Base-by-base conservation (phyloP, 2,113 vertebrate species). In the Beaufortia kweichowensis region DNA sequence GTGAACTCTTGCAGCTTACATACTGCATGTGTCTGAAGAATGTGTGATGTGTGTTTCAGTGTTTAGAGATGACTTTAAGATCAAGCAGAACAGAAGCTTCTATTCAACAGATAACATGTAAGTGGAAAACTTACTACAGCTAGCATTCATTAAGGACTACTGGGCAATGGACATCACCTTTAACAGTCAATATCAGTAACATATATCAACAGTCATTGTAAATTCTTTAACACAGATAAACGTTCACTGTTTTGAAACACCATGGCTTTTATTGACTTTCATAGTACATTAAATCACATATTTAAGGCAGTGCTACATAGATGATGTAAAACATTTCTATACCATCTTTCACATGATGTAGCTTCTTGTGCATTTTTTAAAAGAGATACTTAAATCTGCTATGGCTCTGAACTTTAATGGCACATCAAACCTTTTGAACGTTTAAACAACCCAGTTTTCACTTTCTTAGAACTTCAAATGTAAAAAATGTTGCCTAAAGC, bases 201-300 rank as follows among this genome's bases (percentile, higher is more conserved):
- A 2, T 10, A 10, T 11, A 29, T 12, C 5, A 26, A 56, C 26
- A 57, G 33, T 7, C 33, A 35, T 35, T 35, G 6, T 7, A 57
- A 35, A 74, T 46, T 62, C 31, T 11, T 46, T 71, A 76, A 17
- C 17, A 84, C 75, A 87, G 81, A 88, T 86, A 83, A 84, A 88
- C 68, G 81, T 41, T 55, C 74, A 79, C 82, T 62, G 65, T 81
- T 85, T 83, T 86, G 87, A 89, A 91, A 90, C 83, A 78, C 84
- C 82, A 88, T 83, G 83, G 85, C 81, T 81, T 83, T 93, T 93
- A 92, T 92, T 93, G 87, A 86, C 79, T 84, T 86, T 73, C 78
- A 81, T 88, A 79, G 82, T 85, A 90, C 90, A 89, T 79, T 84
- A 83, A 84, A 88, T 80, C 87, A 90, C 79, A 90, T 81, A 83